A percentile compares a stretch with the other conserved stretches of the same genome.
These are phyloP conservation scores for Columba livia DNA, from an alignment of 2,113 vertebrate genomes.

Conservation along the genomic window DNA sequence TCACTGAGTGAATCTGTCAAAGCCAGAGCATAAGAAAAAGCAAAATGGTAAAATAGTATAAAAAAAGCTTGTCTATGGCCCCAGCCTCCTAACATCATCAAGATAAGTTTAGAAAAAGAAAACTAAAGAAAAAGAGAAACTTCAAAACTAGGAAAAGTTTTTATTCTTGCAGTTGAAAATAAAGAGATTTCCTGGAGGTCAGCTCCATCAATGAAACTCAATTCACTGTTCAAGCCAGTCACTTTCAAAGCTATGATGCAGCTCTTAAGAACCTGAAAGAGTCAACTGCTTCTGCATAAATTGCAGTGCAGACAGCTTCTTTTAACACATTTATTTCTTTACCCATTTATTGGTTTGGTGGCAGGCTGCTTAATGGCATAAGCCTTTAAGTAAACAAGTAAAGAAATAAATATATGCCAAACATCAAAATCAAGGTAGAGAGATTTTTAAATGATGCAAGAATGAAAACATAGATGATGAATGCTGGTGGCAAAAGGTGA, in stretches of 20 bases:
- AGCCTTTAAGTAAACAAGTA: constrained; percentile 7
- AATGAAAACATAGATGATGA: background rate
- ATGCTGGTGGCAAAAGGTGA: constrained; percentile 1
- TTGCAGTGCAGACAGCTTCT: constrained; percentile 6
- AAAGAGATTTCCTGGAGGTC: constrained; percentile 46
- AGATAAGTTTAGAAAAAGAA: background rate
- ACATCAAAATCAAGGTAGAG: background rate
- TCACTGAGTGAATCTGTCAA: background rate
- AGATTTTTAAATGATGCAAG: background rate
- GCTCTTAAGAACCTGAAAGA: constrained; percentile 21
- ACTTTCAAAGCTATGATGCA: constrained; percentile 28
- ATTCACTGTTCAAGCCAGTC: background rate
- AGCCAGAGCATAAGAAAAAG: constrained; percentile 3
- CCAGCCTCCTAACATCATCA: background rate
- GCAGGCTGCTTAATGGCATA: background rate
- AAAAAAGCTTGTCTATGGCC: constrained; percentile 9
- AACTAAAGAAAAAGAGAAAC: background rate
- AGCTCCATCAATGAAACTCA: constrained; percentile 28
- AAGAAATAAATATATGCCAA: constrained; percentile 34
- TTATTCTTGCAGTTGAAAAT: constrained; percentile 30
- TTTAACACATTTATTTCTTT: constrained; percentile 24
- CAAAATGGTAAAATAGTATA: background rate
- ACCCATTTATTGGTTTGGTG: background rate
- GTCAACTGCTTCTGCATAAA: constrained; percentile 7
- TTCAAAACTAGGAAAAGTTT: constrained; percentile 50